Evolutionary conservation across 2,797 vertebrate species (phyloP).

Genomic region (Pipistrellus kuhlii): DNA sequence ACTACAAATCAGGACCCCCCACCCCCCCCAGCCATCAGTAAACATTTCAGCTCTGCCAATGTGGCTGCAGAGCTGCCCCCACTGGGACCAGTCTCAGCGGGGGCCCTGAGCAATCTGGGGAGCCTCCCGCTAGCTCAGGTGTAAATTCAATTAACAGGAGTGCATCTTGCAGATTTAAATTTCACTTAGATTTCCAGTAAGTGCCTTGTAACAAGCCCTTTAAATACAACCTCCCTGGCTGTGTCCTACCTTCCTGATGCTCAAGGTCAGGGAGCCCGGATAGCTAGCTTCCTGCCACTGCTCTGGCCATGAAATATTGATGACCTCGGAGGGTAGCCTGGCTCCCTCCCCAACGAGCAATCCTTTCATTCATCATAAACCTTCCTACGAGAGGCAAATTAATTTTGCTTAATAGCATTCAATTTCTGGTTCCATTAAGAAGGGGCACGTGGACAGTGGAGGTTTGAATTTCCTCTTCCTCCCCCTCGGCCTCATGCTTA

Average conservation of each 20-base stretch:
- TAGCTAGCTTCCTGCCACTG: conserved; percentile 36
- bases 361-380: conserved; percentile 70
- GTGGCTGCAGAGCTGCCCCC: neutral
- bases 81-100: neutral
- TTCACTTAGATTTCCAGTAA: neutral
- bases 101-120: neutral
- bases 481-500: conserved; percentile 5
- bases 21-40: neutral
- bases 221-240: neutral
- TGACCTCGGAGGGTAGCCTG: conserved; percentile 42
- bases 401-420: conserved; percentile 75
- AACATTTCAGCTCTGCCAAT: neutral
- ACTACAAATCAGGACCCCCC: neutral
- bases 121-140: neutral
- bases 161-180: neutral
- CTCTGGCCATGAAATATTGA: conserved; percentile 67
- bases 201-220: neutral
- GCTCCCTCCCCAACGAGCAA: conserved; percentile 49
- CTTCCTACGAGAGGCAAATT: conserved; percentile 70
- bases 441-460: conserved; percentile 14
- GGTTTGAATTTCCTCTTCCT: conserved; percentile 5
- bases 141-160: neutral
- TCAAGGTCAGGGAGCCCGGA: conserved; percentile 62
- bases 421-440: conserved; percentile 70
- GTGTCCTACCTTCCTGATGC: neutral